Evolutionary conservation across 2,113 vertebrate species (phyloP).

Genomic region (Pao palembangensis): DNA sequence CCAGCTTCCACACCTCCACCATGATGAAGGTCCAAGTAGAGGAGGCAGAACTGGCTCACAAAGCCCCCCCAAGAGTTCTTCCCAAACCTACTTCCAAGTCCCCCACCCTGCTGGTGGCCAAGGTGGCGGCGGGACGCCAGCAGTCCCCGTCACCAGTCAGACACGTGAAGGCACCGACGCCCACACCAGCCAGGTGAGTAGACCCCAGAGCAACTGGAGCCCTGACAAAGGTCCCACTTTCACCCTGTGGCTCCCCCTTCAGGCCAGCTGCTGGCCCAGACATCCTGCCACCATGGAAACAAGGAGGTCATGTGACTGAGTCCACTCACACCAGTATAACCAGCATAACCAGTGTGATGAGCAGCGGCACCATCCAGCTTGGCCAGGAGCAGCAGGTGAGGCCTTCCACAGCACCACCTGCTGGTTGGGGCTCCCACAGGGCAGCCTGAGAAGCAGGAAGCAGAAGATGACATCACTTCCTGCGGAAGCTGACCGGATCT

Average conservation of each 20-base stretch:
- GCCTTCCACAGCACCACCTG: background rate
- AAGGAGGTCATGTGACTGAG: constrained; percentile 78
- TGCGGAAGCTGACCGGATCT: no score
- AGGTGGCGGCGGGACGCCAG: constrained; percentile 80
- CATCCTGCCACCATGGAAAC: constrained; percentile 92
- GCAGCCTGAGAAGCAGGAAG: background rate
- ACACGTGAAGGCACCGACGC: constrained; percentile 89
- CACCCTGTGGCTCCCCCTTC: constrained; percentile 67
- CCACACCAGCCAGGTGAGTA: constrained; percentile 87
- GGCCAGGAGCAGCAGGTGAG: constrained; percentile 64
- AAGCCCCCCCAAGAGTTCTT: constrained; percentile 88
- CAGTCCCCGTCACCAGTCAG: constrained; percentile 94
- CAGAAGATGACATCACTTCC: no score
- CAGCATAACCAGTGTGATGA: constrained; percentile 47
- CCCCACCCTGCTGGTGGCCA: constrained; percentile 81
- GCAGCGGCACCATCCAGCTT: constrained; percentile 59
- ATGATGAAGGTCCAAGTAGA: constrained; percentile 86
- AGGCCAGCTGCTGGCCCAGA: constrained; percentile 77
- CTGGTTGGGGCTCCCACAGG: background rate
- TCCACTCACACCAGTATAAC: constrained; percentile 71
- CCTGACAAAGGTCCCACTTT: constrained; percentile 3
- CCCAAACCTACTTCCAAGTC: constrained; percentile 88
- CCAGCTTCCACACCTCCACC: constrained; percentile 84
- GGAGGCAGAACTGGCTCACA: constrained; percentile 81
- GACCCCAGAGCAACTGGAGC: background rate